Base-by-base conservation (phyloP, 1,140 invertebrate species). In the Drosophila micromelanica region DNA sequence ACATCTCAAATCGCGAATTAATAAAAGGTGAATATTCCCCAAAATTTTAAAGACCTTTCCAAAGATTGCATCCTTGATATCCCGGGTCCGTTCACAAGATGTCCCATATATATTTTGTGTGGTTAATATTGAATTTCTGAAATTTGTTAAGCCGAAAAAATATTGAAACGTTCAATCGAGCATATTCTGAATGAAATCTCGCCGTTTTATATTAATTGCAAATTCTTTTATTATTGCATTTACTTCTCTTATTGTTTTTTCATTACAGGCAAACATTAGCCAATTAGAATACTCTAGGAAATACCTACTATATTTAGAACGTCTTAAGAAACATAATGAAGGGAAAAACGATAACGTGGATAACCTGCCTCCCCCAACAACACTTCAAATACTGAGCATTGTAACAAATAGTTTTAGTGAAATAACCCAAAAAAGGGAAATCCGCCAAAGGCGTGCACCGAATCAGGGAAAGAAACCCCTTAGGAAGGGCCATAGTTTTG, bases 281-380 rank as follows among this genome's bases (percentile, higher is more conserved):
- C 91, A 92, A 69, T 46, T 63, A 38, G 91, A 92, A 65, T 92
- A 92, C 68, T 73, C 74, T 11, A 90, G 56, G 8, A 92, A 92
- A 81, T 92, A 92, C 52, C 46, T 80, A 12, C 73, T 91, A 75
- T 92, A 92, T 52, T 68, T 92, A 37, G 56, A 60, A 5, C 78
- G 80, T 5, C 48, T 90, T 5, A 77, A 37, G 32, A 72, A 17
- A 27, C 64, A 67, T 6, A 55, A 78, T 1, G 32, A 40, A 20
- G 51, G 49, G 13, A 5, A 46, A 38, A 52, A 5, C 4, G 59
- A 5, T n/a, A n/a, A n/a, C 23, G 49, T 23, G 7, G 45, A 52
- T 1, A 65, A 35, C 1, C 32, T 15, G 9, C n/a, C 5, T 35
- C 27, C 32, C 8, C 4, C 38, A 7, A 27, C 43, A 13, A 73